These are phyloP conservation scores for Macroteleia sp. DNA, from an alignment of 2,888 invertebrate species.

Conservation along the genomic window DNA sequence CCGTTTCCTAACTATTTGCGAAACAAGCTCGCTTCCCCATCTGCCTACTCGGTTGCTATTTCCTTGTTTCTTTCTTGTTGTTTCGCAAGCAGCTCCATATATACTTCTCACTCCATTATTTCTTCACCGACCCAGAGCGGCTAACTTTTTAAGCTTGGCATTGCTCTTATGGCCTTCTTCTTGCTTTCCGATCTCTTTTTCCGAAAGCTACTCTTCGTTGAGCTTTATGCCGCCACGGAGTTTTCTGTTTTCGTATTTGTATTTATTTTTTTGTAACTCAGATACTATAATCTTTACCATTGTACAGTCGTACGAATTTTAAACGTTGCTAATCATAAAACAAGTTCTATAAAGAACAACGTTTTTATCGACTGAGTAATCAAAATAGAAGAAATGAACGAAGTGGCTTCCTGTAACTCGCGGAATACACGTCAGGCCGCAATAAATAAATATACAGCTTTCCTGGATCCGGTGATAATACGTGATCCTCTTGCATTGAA, in stretches of 20 bases:
- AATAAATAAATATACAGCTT: conserved; percentile 81
- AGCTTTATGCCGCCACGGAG: conserved; percentile 45
- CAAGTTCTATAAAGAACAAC: conserved; percentile 7
- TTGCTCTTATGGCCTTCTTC: conserved; percentile 57
- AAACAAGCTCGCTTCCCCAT: conserved; percentile 76
- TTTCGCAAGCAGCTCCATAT: conserved; percentile 28
- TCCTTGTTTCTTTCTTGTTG: conserved; percentile 55
- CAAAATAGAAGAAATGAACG: conserved; percentile 9
- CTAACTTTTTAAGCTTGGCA: conserved; percentile 52
- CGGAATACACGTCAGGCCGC: conserved; percentile 64
- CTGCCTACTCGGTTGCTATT: conserved; percentile 44
- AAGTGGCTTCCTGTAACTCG: conserved; percentile 42
- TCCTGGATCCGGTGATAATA: conserved; percentile 81
- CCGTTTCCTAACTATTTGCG: conserved; percentile 83
- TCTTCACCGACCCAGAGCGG: conserved; percentile 30
- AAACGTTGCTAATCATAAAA: conserved; percentile 23
- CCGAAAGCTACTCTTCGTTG: conserved; percentile 63
- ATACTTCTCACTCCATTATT: conserved; percentile 48
- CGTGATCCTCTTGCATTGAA: conserved; percentile 83
- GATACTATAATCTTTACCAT: no score
- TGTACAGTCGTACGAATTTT: conserved; percentile 65
- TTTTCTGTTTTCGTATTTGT: conserved; percentile 54
- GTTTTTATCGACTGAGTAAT: conserved; percentile 17
- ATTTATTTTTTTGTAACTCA: conserved; percentile 63
- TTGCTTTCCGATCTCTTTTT: conserved; percentile 66